Evolutionary conservation across 1,140 invertebrate species (phyloP).

Genomic region (Diabrotica virgifera): DNA sequence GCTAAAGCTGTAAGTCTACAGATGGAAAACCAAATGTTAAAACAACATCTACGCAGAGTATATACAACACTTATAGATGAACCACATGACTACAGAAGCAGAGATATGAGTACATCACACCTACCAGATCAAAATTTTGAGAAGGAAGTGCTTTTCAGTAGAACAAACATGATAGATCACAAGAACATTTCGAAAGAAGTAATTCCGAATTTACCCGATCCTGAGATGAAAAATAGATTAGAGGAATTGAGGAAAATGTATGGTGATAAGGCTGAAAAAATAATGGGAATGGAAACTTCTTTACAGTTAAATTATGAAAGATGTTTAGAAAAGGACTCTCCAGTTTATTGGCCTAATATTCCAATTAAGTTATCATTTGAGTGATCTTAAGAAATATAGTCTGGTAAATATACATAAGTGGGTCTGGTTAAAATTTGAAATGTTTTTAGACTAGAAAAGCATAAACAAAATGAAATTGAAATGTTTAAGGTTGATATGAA

Average conservation of each 20-base stretch:
- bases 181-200: conserved; percentile 9
- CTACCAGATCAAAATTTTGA: neutral
- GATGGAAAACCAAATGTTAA: conserved; percentile 61
- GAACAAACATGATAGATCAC: conserved; percentile 7
- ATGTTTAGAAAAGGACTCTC: conserved; percentile 60
- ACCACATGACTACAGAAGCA: neutral
- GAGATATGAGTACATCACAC: neutral
- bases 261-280: conserved; percentile 60
- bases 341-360: conserved; percentile 71
- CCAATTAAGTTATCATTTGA: conserved; percentile 56
- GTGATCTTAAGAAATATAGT: conserved; percentile 26
- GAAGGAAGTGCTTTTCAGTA: neutral
- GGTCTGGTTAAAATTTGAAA: no score
- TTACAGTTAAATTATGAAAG: conserved; percentile 64
- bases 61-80: conserved; percentile 30
- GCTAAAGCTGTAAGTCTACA: conserved; percentile 61
- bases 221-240: conserved; percentile 27
- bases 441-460: no score
- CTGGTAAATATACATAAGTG: neutral
- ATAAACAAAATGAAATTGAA: no score
- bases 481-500: no score
- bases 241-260: conserved; percentile 52
- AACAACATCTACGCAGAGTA: conserved; percentile 41
- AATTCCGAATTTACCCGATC: conserved; percentile 24
- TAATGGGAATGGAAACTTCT: conserved; percentile 72